These are phyloP conservation scores for Leptocoma aspasia DNA, from an alignment of 2,113 vertebrate genomes.

Conservation along the genomic window DNA sequence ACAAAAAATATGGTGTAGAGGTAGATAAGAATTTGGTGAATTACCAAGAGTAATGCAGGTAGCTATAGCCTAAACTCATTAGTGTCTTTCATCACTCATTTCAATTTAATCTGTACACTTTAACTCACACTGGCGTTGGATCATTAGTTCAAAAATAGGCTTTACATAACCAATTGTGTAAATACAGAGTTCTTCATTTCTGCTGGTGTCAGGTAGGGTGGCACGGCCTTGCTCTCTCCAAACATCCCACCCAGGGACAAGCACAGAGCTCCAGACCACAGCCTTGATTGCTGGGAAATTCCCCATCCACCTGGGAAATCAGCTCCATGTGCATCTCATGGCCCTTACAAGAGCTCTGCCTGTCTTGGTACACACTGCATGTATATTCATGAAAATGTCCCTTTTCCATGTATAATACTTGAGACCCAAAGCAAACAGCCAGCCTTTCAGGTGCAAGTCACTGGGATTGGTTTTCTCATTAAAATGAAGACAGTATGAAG, in stretches of 20 bases:
- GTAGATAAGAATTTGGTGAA: not conserved
- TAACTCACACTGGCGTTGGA: not conserved
- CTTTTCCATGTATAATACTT: not conserved
- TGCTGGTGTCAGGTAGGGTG: not conserved
- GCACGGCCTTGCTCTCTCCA: not conserved
- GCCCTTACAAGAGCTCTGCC: not conserved
- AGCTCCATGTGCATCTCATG: not conserved
- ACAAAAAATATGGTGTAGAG: not conserved
- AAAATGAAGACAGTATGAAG: not conserved
- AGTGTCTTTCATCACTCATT: not conserved
- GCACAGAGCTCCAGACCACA: not conserved
- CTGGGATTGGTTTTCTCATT: not conserved
- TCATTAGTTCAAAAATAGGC: not conserved
- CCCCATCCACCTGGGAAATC: not conserved
- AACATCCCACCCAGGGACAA: not conserved
- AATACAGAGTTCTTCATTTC: not conserved
- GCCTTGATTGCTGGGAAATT: accelerated
- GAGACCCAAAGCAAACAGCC: not conserved
- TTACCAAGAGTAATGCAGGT: not conserved
- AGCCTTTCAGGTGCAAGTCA: not conserved
- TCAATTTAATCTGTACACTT: not conserved
- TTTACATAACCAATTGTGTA: not conserved
- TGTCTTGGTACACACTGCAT: not conserved
- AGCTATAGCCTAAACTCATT: not conserved
- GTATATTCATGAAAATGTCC: not conserved